Percentiles rank a stretch among this genome's conserved stretches.
phyloP scores from a whole-genome alignment of 2,888 invertebrate genomes.

The Lasioglossum zephyrum region DNA sequence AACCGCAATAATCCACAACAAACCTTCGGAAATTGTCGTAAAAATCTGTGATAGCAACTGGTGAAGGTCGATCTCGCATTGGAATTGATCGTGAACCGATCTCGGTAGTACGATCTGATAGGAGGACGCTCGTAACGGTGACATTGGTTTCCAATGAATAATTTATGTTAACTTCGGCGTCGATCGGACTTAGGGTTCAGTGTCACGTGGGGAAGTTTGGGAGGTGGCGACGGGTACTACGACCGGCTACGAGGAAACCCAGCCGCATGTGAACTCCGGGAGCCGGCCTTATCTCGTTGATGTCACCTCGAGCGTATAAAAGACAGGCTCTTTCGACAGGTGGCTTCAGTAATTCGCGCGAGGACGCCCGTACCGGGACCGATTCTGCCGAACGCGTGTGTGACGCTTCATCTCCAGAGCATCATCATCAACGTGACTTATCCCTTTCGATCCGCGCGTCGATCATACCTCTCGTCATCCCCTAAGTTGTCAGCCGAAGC shows the following conservation, averaged over 20 bases:
- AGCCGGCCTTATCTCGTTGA: conserved; percentile 59
- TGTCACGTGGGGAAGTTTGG: neutral
- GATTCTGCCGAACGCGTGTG: conserved; percentile 9
- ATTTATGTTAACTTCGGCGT: neutral
- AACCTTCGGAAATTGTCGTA: neutral
- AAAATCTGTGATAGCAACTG: neutral
- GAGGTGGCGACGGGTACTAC: conserved; percentile 21
- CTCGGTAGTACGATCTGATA: neutral
- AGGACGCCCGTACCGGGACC: conserved; percentile 29
- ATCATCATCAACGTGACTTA: neutral
- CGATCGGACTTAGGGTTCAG: neutral
- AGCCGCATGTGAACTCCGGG: conserved; percentile 45
- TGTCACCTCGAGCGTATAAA: conserved; percentile 73
- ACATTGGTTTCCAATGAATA: neutral
- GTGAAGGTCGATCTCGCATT: neutral
- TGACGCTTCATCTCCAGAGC: neutral
- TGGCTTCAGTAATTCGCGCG: conserved; percentile 73
- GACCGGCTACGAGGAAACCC: conserved; percentile 52
- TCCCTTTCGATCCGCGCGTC: neutral
- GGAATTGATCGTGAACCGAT: neutral
- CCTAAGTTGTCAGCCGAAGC: neutral
- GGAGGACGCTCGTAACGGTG: neutral
- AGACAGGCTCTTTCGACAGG: conserved; percentile 72
- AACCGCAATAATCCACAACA: neutral
- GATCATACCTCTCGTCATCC: neutral